Evolutionary conservation across 2,797 vertebrate species (phyloP).

Genomic region (Martes flavigula): DNA sequence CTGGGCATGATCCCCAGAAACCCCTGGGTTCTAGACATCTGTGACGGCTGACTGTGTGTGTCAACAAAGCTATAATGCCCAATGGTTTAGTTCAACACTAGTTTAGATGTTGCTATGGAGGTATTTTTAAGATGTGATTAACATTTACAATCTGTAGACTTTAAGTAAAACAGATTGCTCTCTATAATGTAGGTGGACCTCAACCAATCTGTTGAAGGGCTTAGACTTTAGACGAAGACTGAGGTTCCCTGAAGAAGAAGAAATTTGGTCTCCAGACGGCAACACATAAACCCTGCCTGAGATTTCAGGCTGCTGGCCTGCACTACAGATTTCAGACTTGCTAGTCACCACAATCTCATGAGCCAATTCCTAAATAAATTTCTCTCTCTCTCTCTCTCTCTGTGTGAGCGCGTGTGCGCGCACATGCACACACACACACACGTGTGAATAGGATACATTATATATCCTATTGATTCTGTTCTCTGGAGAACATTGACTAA

Average conservation of each 20-base stretch:
- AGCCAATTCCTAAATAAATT: background rate
- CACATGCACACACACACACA: background rate
- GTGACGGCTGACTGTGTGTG: background rate
- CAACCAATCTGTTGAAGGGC: background rate
- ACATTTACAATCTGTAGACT: background rate
- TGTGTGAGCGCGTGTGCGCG: rapidly evolving
- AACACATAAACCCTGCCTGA: background rate
- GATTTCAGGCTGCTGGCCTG: background rate
- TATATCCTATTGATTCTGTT: background rate
- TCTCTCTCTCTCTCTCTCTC: background rate
- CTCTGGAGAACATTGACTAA: background rate
- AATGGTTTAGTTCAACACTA: background rate
- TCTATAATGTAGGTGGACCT: background rate
- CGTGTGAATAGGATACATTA: background rate
- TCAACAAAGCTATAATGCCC: background rate
- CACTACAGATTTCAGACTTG: background rate
- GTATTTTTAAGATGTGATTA: background rate
- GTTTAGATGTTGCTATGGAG: background rate
- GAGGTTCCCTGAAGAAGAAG: background rate
- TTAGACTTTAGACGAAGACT: background rate
- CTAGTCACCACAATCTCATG: background rate
- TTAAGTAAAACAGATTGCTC: background rate
- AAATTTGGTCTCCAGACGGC: background rate
- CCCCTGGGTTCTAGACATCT: background rate
- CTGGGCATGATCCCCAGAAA: background rate